phyloP scores from a whole-genome alignment of 2,113 vertebrate genomes.

The Spheniscus mendiculus region DNA sequence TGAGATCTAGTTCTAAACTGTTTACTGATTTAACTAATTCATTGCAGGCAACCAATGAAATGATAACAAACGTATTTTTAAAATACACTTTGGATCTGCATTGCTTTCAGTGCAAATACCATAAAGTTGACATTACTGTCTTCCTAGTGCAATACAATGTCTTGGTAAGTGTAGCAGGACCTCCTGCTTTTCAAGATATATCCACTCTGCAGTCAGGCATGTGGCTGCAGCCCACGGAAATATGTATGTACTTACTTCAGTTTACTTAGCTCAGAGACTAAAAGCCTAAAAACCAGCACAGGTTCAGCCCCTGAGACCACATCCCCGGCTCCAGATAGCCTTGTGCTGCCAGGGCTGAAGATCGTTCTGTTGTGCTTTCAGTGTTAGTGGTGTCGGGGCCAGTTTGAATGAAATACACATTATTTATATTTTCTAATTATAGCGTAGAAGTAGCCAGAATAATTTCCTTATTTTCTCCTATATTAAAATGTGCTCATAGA shows the following conservation, averaged over 20 bases:
- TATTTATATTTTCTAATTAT: background rate
- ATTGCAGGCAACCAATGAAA: background rate
- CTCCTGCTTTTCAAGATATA: background rate
- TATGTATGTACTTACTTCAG: background rate
- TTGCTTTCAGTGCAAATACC: background rate
- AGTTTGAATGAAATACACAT: background rate
- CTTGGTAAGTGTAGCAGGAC: background rate
- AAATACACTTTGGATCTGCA: background rate
- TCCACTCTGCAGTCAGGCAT: background rate
- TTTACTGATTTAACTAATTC: background rate
- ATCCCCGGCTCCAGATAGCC: background rate
- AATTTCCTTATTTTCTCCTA: background rate
- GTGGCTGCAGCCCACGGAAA: background rate
- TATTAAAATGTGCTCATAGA: background rate
- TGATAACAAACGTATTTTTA: fast-evolving
- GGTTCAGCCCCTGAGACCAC: background rate
- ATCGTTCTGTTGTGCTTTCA: background rate
- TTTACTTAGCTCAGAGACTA: background rate
- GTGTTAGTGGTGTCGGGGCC: background rate
- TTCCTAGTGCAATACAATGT: background rate
- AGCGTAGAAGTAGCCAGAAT: background rate
- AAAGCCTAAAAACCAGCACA: background rate
- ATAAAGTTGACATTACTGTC: background rate
- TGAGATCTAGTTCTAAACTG: background rate
- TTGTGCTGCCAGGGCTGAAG: background rate